These are phyloP conservation scores for Trachelus troglodyta DNA, from an alignment of 2,888 invertebrate genomes.

Conservation along the genomic window DNA sequence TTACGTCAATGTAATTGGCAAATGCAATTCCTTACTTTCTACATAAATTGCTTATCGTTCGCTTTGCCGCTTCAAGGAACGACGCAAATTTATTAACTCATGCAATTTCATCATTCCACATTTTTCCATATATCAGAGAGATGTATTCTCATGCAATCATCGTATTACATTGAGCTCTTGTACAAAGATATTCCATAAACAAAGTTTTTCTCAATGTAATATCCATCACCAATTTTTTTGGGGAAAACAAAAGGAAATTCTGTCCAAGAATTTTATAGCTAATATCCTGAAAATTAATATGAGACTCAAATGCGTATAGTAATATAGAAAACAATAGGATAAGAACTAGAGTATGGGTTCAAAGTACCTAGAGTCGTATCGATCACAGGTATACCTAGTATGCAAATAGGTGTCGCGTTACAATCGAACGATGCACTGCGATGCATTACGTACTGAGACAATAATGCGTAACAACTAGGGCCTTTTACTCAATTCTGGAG, in stretches of 20 bases:
- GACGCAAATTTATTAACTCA: not conserved
- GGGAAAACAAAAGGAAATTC: too few species aligned
- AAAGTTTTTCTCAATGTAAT: not conserved
- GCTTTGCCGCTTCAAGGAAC: not conserved
- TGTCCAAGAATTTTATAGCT: not conserved
- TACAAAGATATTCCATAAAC: not conserved
- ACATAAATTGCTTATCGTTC: not conserved
- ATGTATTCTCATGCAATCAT: not conserved
- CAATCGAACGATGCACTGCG: not conserved
- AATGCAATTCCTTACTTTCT: not conserved
- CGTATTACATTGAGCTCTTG: not conserved
- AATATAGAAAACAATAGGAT: not conserved
- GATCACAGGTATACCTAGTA: not conserved
- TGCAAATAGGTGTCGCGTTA: not conserved
- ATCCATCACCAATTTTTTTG: too few species aligned
- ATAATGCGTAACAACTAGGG: not conserved
- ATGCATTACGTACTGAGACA: not conserved
- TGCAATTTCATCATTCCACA: not conserved
- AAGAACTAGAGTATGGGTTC: not conserved
- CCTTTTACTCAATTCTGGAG: not conserved
- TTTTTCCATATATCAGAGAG: not conserved
- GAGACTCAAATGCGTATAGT: not conserved
- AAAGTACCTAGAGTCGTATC: not conserved
- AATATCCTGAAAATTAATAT: not conserved
- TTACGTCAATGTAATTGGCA: not conserved